These are phyloP conservation scores for Tenthredo mesomela DNA, from an alignment of 2,888 invertebrate genomes.

Conservation along the genomic window DNA sequence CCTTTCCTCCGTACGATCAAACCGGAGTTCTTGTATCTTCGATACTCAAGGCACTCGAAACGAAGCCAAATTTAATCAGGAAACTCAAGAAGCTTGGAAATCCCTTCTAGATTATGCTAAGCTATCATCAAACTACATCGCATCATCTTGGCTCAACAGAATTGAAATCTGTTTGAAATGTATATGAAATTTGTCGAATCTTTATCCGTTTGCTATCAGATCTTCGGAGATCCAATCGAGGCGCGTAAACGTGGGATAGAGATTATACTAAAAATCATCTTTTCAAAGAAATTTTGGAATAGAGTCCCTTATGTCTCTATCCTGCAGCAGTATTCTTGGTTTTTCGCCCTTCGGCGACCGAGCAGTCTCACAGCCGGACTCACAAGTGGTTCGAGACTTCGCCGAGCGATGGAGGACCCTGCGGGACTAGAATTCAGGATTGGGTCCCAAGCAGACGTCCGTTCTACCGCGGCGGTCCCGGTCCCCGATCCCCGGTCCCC, in stretches of 20 bases:
- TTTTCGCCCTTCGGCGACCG: slow-evolving; percentile 24
- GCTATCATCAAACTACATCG: background rate
- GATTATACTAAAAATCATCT: background rate
- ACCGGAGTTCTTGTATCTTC: slow-evolving; percentile 83
- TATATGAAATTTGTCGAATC: no score
- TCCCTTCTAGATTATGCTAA: slow-evolving; percentile 57
- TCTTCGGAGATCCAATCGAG: no score
- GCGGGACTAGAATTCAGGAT: slow-evolving; percentile 21
- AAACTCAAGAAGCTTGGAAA: slow-evolving; percentile 82
- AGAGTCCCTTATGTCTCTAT: background rate
- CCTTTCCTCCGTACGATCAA: slow-evolving; percentile 86
- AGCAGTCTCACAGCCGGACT: background rate
- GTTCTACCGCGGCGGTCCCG: slow-evolving; percentile 31
- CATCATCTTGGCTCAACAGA: background rate
- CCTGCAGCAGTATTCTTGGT: background rate
- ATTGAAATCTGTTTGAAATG: no score
- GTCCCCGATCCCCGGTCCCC: slow-evolving; percentile 11
- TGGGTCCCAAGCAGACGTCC: slow-evolving; percentile 30
- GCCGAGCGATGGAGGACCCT: slow-evolving; percentile 44
- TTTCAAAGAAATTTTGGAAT: background rate
- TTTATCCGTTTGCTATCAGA: no score
- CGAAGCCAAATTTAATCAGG: slow-evolving; percentile 82
- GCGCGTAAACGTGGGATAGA: no score
- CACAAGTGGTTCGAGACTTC: slow-evolving; percentile 36
- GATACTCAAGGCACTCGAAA: slow-evolving; percentile 83